These are phyloP conservation scores for Martes martes DNA, from an alignment of 2,113 vertebrate species.

Conservation along the genomic window DNA sequence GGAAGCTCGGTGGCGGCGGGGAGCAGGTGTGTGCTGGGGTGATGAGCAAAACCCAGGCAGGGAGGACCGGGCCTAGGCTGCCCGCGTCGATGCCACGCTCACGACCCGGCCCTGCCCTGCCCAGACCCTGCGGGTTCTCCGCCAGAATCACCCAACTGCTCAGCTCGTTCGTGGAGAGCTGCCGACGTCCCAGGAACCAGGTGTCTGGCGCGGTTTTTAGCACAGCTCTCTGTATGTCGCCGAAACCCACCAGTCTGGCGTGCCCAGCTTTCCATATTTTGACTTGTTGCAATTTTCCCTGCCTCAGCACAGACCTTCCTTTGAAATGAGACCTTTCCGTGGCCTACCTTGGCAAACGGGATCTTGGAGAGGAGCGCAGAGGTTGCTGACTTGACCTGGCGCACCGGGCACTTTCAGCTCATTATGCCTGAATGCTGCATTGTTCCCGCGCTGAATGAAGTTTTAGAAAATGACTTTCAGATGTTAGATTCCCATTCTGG, in stretches of 20 bases:
- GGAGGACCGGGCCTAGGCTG: not conserved
- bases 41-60: not conserved
- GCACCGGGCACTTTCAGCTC: not conserved
- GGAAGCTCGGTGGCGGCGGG: not conserved
- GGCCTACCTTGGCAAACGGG: constrained; percentile 7
- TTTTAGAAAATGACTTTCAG: constrained; percentile 64
- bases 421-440: constrained; percentile 50
- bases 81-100: not conserved
- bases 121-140: not conserved
- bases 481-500: not conserved
- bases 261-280: not conserved
- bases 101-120: not conserved
- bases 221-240: not conserved
- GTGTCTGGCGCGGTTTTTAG: not conserved
- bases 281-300: not conserved
- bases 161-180: not conserved
- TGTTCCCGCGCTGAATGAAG: constrained; percentile 60
- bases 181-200: not conserved
- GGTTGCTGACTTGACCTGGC: not conserved
- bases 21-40: not conserved
- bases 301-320: not conserved
- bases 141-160: not conserved
- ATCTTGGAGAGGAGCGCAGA: not conserved
- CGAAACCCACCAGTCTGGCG: not conserved
- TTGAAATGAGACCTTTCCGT: not conserved